Evolutionary conservation across 2,797 vertebrate genomes (phyloP), one percentile per base, ranked within the genome.

Genomic region (Jordanella pulchra): DNA sequence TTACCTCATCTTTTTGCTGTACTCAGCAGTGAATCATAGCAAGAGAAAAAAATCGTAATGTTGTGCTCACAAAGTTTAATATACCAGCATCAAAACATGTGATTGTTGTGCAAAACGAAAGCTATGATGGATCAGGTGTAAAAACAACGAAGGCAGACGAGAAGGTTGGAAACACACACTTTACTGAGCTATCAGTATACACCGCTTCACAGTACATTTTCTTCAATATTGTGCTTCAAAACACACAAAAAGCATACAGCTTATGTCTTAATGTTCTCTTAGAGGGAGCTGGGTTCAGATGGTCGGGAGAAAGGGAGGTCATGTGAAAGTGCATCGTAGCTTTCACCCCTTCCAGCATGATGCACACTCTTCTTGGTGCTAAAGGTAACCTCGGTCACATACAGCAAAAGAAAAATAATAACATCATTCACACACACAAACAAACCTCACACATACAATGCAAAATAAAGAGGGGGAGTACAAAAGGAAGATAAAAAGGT

Each of bases 131-230:
- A 13, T 60, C 21, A 51, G 15, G 42, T 32, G 68, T 53, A 67
- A n/a, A 27, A 65, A 67, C 48, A 77, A 39, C 3, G 4, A 13
- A 69, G 0, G 50, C 72, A 42, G 65, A 14, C 28, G 69, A 1
- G 44, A 80, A 35, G 89, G 63, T 56, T 90, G 67, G 89, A 92
- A 93, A 91, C 81, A 80, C 70, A 84, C 75, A 51, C 75, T 91
- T 92, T 92, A 93, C 53, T 91, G 85, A 45, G 72, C 90, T 92
- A 92, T 80, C 64, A 23, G 77, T 76, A 84, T 66, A 77, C 15
- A 81, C 25, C 68, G 35, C 47, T 27, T 78, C 65, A 80, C 75
- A 78, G 68, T 77, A 86, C 83, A 80, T 44, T 28, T 61, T 75
- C 65, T 68, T 69, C 76, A 61, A 56, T 69, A 54, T 60, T 30